phyloP scores from a whole-genome alignment of 2,888 invertebrate species.

The Sinodicranocentrus sp. region DNA sequence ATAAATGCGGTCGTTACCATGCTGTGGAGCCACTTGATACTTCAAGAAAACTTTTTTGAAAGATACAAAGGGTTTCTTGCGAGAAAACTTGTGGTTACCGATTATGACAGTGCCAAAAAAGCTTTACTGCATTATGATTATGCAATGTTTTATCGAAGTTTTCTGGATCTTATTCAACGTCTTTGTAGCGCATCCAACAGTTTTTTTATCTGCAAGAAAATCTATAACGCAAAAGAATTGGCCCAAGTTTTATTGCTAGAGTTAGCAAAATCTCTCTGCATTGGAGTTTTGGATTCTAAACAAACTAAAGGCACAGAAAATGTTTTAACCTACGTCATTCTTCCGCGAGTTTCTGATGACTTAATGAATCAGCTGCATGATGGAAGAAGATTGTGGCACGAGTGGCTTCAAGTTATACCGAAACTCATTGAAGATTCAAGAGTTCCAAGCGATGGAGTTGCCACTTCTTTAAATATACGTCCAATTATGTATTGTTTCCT shows the following conservation, averaged over 20 bases:
- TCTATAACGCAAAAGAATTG: neutral
- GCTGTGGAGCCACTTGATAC: slow-evolving; percentile 63
- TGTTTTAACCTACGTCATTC: slow-evolving; percentile 11
- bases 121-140: slow-evolving; percentile 42
- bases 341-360: slow-evolving; percentile 14
- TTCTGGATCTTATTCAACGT: slow-evolving; percentile 22
- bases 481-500: slow-evolving; percentile 42
- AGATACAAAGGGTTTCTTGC: slow-evolving; percentile 63
- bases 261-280: slow-evolving; percentile 23
- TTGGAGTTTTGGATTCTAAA: neutral
- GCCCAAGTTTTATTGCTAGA: slow-evolving; percentile 18
- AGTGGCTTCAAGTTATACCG: slow-evolving; percentile 31
- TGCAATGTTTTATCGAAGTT: slow-evolving; percentile 40
- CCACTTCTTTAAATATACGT: slow-evolving; percentile 13
- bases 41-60: slow-evolving; percentile 60
- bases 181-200: neutral
- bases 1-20: slow-evolving; percentile 28
- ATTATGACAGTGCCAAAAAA: slow-evolving; percentile 20
- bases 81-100: slow-evolving; percentile 20
- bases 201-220: slow-evolving; percentile 9
- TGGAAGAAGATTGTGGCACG: slow-evolving; percentile 37
- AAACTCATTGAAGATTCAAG: neutral
- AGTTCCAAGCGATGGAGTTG: neutral
- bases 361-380: slow-evolving; percentile 8
- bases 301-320: neutral